phyloP scores from a whole-genome alignment of 2,888 invertebrate genomes.

The Andrena bicolor region DNA sequence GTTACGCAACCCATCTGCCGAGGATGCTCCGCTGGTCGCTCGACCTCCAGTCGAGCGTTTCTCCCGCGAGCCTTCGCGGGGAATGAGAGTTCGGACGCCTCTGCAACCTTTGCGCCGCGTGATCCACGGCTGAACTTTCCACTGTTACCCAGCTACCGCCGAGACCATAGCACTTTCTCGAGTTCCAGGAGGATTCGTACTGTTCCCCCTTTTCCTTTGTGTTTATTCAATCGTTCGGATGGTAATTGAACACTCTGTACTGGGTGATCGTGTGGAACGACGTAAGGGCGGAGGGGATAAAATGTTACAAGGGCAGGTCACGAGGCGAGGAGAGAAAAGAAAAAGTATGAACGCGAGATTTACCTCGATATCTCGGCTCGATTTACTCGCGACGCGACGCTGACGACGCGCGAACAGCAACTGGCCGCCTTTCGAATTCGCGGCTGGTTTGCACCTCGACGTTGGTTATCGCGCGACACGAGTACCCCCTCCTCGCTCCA shows the following conservation, averaged over 20 bases:
- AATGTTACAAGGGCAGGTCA: neutral
- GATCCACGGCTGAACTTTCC: conserved; percentile 44
- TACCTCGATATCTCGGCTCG: conserved; percentile 55
- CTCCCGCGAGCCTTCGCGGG: neutral
- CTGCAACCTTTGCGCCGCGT: conserved; percentile 45
- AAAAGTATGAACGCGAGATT: conserved; percentile 36
- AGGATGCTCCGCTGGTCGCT: conserved; percentile 37
- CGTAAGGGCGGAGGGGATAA: neutral
- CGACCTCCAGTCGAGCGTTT: conserved; percentile 43
- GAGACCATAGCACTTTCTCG: conserved; percentile 33
- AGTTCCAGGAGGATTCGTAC: neutral
- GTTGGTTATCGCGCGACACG: conserved; percentile 79
- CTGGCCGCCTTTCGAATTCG: conserved; percentile 83
- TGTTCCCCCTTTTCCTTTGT: neutral
- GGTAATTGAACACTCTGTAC: neutral
- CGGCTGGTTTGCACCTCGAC: conserved; percentile 83
- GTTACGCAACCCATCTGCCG: conserved; percentile 62
- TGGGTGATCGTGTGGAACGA: conserved; percentile 12
- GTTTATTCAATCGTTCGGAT: neutral
- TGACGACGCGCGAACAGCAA: conserved; percentile 82
- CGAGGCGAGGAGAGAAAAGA: neutral
- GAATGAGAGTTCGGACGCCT: conserved; percentile 21
- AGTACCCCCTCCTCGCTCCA: conserved; percentile 58
- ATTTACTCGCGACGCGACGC: conserved; percentile 70
- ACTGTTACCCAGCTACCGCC: neutral